Base-by-base conservation (phyloP, 2,113 vertebrate genomes). In the Xiphophorus maculatus region DNA sequence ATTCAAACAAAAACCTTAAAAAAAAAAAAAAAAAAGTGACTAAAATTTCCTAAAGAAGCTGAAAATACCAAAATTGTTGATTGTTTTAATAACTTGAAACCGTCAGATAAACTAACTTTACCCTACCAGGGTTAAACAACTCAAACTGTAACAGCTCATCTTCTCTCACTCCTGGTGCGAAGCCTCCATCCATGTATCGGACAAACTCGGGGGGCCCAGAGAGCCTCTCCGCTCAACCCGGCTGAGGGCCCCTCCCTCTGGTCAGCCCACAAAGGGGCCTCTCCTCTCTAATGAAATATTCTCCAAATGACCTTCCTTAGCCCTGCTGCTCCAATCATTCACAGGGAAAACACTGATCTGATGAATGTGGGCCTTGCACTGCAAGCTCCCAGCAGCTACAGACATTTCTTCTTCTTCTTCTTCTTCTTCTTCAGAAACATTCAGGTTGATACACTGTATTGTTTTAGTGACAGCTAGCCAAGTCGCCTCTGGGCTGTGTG, bases 261-360 rank as follows among this genome's bases (percentile, higher is more conserved):
- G 4, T 27, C 30, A 29, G 71, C 67, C 89, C 89, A 86, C 89
- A 87, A 76, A 85, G 86, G 87, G 89, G 92, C 89, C 90, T 90
- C 88, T 90, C 84, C 83, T 87, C 75, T 79, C 89, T 90, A 93
- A 92, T 93, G 92, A 92, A 92, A 93, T 93, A 82, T 92, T 92
- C 86, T 91, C 90, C 86, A 86, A 87, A 90, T 91, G 91, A 93
- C 90, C 88, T 90, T 84, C 60, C 76, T 4, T 76, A 80, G 86
- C 81, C 87, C 90, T 75, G 86, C 77, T 77, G 86, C 88, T 92
- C 83, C 83, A 88, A 84, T 88, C 90, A 76, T 84, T 89, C 87
- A 84, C 74, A 83, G 90, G 66, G 77, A 84, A 89, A 92, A 86
- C 87, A 91, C 90, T 91, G 92, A 93, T 91, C 89, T 92, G 87